Conservation (phyloP, 2,888 invertebrate species). For the Diaperis boleti region DNA sequence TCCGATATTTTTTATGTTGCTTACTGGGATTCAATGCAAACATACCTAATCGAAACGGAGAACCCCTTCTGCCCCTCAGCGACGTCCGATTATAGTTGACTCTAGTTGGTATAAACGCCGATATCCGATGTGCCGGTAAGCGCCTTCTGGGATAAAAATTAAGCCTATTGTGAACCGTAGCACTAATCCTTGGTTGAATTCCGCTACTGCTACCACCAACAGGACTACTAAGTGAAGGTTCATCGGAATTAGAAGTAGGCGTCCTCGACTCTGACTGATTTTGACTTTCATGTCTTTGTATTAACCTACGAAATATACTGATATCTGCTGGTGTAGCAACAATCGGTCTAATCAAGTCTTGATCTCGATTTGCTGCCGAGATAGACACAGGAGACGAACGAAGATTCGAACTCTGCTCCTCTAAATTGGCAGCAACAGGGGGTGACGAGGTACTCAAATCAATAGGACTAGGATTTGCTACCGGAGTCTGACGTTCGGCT, state of each 20-base stretch:
- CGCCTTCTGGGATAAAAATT: slow-evolving; percentile 53
- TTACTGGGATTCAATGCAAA: too few species aligned
- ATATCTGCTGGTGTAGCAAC: slow-evolving; percentile 4
- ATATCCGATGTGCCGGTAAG: slow-evolving; percentile 58
- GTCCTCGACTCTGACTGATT: slow-evolving; percentile 22
- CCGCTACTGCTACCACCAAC: slow-evolving; percentile 54
- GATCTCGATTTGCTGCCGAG: slow-evolving; percentile 22
- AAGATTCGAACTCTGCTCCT: slow-evolving; percentile 8
- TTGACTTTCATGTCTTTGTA: slow-evolving; percentile 15
- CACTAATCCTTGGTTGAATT: slow-evolving; percentile 45
- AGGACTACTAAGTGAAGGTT: slow-evolving; percentile 31
- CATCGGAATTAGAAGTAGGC: slow-evolving; percentile 29
- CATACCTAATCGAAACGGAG: slow-evolving; percentile 45
- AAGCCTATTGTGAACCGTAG: slow-evolving; percentile 35
- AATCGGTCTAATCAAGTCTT: slow-evolving; percentile 29
- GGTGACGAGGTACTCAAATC: slow-evolving; percentile 4
- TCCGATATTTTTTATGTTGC: too few species aligned
- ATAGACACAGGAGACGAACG: slow-evolving; percentile 31
- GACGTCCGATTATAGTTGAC: slow-evolving; percentile 53
- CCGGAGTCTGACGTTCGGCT: background rate
- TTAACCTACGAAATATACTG: slow-evolving; percentile 12
- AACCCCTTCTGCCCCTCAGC: slow-evolving; percentile 49
- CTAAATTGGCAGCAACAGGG: background rate
- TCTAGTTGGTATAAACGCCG: slow-evolving; percentile 62
- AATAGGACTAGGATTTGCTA: slow-evolving; percentile 9